Base-by-base conservation (phyloP, 2,888 invertebrate genomes). In the Epistrophe grossulariae region DNA sequence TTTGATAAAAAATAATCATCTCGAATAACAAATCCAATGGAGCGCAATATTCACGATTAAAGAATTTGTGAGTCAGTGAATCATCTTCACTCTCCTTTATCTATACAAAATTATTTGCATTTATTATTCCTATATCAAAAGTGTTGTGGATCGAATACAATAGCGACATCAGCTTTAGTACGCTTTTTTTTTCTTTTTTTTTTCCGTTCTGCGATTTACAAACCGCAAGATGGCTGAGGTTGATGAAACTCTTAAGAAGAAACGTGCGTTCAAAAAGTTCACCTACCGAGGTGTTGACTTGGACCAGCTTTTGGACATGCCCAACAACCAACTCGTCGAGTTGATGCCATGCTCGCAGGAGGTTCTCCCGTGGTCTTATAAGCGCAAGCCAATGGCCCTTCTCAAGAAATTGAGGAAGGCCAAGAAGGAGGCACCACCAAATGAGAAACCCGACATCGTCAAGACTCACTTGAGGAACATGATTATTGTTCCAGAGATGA, bases 401-500 rank as follows among this genome's bases (percentile, higher is more conserved):
- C 97, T 99, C 72, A 99, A 99, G 94, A 98, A 99, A 93, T 94
- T 99, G 90, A 96, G 99, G 81, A 99, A 99, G 93, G 97, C 98
- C 9, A 98, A 98, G 94, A 98, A 98, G 92, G 97, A 98, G 91
- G 98, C 99, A 8, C 98, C 98, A 5, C 98, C 97, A 90, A 96
- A 98, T 94, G 99, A 99, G 94, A 99, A 99, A 93, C 99, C 99
- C 55, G 98, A 99, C 93, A 98, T 98, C 89, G 99, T 99, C 0
- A 99, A 99, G 94, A 99, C 99, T 11, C 99, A 99, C 94, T 94
- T 99, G 91, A 95, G 99, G 89, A 98, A 99, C 94, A 99, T 99
- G 99, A 98, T 99, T 92, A 97, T 99, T 92, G 97, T 99, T n/a
- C 99, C 99, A 13, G 99, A 99, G 94, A 99, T 99, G 99, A 99